Percentiles rank a stretch among this genome's conserved stretches.
Evolutionary conservation across 1,140 invertebrate genomes (phyloP).

Genomic region (Macrostomum lignano): DNA sequence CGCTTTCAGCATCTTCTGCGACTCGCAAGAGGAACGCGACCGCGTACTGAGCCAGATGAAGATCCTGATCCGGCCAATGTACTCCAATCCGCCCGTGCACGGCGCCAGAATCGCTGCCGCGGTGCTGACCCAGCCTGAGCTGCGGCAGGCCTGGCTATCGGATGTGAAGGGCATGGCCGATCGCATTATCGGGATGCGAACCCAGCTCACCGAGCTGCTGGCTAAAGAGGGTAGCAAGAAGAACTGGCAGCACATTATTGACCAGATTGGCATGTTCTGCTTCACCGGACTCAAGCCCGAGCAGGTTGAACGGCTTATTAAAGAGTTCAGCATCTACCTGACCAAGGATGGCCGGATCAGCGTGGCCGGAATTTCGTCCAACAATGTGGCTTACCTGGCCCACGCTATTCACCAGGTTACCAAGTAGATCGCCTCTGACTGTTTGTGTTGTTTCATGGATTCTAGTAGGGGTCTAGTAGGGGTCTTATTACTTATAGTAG

Average conservation of each 20-base stretch:
- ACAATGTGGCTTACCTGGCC: constrained; percentile 67
- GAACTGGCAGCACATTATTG: constrained; percentile 78
- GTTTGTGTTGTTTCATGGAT: too few relatives aligned
- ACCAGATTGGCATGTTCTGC: constrained; percentile 99
- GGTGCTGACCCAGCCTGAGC: constrained; percentile 30
- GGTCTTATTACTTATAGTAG: too few relatives aligned
- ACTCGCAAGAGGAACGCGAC: constrained; percentile 2
- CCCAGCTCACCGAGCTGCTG: constrained; percentile 45
- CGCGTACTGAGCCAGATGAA: background rate
- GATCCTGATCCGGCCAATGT: background rate
- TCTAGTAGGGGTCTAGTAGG: too few relatives aligned
- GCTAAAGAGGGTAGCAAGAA: constrained; percentile 50
- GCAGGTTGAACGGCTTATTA: constrained; percentile 63
- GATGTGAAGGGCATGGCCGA: constrained; percentile 95
- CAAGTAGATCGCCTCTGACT: too few relatives aligned
- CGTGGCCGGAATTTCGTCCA: constrained; percentile 74
- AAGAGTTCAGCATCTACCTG: constrained; percentile 73
- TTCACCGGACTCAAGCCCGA: constrained; percentile 65
- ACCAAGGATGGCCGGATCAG: constrained; percentile 96
- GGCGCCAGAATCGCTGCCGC: constrained; percentile 1
- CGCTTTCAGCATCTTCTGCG: background rate
- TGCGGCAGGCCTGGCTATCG: constrained; percentile 51
- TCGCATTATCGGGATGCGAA: constrained; percentile 65
- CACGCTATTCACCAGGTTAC: constrained; percentile 42
- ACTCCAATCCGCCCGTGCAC: constrained; percentile 1